phyloP scores from a whole-genome alignment of 2,888 invertebrate species.

The Caenorhabditis japonica region DNA sequence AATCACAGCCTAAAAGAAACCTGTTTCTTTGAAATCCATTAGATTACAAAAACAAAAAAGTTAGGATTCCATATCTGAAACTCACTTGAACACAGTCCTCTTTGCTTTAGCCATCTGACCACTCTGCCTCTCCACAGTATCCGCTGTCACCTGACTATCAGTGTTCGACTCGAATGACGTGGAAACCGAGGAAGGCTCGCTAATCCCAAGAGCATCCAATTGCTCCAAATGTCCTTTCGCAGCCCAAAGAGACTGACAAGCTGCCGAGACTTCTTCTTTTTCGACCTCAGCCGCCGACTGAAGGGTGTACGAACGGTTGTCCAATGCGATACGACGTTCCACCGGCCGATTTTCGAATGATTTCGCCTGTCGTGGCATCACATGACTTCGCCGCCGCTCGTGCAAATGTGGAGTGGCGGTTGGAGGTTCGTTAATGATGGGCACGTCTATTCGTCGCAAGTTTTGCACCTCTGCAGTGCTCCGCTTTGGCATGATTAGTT shows the following conservation, averaged over 20 bases:
- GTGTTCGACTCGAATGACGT: constrained; percentile 66
- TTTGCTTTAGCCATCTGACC: constrained; percentile 53
- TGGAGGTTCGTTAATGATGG: constrained; percentile 54
- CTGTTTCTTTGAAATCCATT: too few species aligned
- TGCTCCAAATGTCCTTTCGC: constrained; percentile 64
- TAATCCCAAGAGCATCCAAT: constrained; percentile 58
- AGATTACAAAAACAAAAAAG: too few species aligned
- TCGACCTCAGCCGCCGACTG: constrained; percentile 24
- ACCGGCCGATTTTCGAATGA: constrained; percentile 54
- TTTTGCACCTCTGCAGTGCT: constrained; percentile 17
- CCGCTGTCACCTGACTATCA: constrained; percentile 55
- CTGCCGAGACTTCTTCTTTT: constrained; percentile 47
- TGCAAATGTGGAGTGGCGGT: constrained; percentile 11
- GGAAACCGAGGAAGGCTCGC: constrained; percentile 63
- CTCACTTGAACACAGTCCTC: constrained; percentile 61
- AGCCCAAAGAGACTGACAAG: constrained; percentile 63
- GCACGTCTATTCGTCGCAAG: constrained; percentile 27
- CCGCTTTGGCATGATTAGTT: constrained; percentile 16
- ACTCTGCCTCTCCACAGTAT: constrained; percentile 38
- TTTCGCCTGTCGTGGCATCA: constrained; percentile 56
- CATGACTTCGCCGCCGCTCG: constrained; percentile 33
- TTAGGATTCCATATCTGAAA: neutral
- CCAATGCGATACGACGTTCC: constrained; percentile 26
- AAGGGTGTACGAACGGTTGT: constrained; percentile 44
- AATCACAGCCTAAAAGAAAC: too few species aligned